Evolutionary conservation across 2,797 vertebrate genomes (phyloP), one percentile per base, ranked within the genome.

Genomic region (Falco naumanni): DNA sequence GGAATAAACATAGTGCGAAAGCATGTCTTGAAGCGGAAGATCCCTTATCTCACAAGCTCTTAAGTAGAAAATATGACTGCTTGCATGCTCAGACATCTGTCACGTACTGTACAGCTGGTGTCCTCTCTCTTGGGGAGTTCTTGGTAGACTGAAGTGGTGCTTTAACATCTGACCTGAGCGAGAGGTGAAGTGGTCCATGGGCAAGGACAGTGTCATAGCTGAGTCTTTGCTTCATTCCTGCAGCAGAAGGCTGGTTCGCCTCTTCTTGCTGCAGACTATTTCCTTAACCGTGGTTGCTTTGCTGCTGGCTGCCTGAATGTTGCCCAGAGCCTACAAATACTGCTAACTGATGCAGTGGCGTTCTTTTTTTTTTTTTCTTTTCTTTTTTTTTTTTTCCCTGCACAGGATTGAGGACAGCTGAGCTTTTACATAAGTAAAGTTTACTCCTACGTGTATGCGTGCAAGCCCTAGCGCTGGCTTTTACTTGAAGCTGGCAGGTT

Each of bases 341-440:
- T 70, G 75, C 37, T n/a, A 80, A 56, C 13, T 74, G 84, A 92
- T 68, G 84, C 54, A 77, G 80, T 4, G 25, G 18, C 39, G 39
- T 37, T 37, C 37, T 75, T 24, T 75, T 69, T 80, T 75, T 71
- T 34, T 71, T 79, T 43, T 34, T 13, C 33, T 79, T 75, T 24
- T 75, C 69, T 80, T 75, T 71, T 34, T 71, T 43, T 5, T 0
- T 56, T 79, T 43, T 33, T 9, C 2, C 19, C 59, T 86, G 66
- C 37, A 78, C 12, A 72, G 37, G 31, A 65, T 16, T 88, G 87
- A 78, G 75, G 63, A 57, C 54, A 90, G 70, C 63, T 82, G 70
- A 91, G 82, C 64, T 88, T 93, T 94, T 93, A 88, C 18, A 1
- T 96, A 92, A 92, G 60, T 83, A 19, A 85, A 77, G 76, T 89